Base-by-base conservation (phyloP, 2,113 vertebrate genomes). In the Pheucticus melanocephalus region DNA sequence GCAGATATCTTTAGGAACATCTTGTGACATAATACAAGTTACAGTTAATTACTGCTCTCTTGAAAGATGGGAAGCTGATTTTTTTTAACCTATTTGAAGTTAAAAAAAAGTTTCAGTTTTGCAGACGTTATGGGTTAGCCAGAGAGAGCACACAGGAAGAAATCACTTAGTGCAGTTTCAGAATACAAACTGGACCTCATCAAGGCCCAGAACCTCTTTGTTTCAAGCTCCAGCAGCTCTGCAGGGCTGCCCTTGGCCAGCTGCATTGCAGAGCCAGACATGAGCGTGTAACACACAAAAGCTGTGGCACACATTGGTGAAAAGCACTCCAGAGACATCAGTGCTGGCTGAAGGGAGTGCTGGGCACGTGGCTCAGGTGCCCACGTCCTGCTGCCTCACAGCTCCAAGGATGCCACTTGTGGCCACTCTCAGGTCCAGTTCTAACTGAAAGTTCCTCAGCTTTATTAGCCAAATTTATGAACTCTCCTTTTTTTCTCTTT, bases 101-200 rank as follows among this genome's bases (percentile, higher is more conserved):
- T 40, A 15, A 15, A 40, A 40, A 7, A 5, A 0, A 0, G 0
- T 75, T 84, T 75, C 51, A 5, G 30, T 71, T 4, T 5, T 69
- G 65, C 61, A 53, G 31, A 42, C 23, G 19, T 4, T 71, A 47
- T 45, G 85, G 45, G 9, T 40, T 56, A 33, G 40, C 37, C 25
- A 9, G 84, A 75, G 31, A 56, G 28, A 47, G 61, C 25, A 6
- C 6, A 11, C 20, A 13, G 59, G 48, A 87, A 35, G 44, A 40
- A 82, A 64, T 45, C 1, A 0, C 42, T 70, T 51, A 6, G 39
- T 53, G 57, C 39, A 17, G 63, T 72, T 57, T 54, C 18, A 50
- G 6, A 82, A 47, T 8, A 72, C 84, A 45, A 69, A 25, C 40
- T 75, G 48, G 42, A 57, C 73, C 64, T 63, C n/a, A 5, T 25